Conservation (phyloP, 1,140 invertebrate genomes). For the Drosophila subpulchrella region DNA sequence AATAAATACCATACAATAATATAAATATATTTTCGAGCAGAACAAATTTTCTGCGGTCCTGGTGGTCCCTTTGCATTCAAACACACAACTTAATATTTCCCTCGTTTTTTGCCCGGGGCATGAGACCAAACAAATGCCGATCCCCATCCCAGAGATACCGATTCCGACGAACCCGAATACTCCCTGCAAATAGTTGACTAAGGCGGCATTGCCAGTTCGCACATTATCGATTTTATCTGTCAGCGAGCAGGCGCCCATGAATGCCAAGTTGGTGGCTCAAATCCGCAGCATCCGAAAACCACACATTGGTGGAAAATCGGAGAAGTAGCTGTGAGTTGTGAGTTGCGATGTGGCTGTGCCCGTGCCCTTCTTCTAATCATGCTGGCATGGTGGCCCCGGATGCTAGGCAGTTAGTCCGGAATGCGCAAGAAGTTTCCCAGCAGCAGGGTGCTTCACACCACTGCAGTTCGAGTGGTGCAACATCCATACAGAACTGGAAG, state of each 20-base stretch:
- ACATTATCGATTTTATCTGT: conserved; percentile 82
- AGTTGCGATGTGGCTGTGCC: neutral
- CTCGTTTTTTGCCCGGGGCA: neutral
- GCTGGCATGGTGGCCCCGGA: conserved; percentile 44
- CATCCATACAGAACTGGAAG: conserved; percentile 28
- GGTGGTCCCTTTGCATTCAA: neutral
- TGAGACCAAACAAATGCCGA: conserved; percentile 5
- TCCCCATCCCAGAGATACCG: conserved; percentile 7
- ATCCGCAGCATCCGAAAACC: conserved; percentile 7
- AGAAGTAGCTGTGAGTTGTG: neutral
- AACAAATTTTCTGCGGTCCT: conserved; percentile 12
- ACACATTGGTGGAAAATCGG: neutral
- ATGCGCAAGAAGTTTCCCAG: conserved; percentile 22
- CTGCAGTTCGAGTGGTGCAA: conserved; percentile 1
- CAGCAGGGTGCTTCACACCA: conserved; percentile 19
- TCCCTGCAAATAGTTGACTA: conserved; percentile 21
- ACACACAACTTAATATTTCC: conserved; percentile 15
- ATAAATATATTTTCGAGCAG: neutral
- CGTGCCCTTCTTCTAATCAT: conserved; percentile 60
- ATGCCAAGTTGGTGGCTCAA: conserved; percentile 19
- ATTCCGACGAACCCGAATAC: neutral
- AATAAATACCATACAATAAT: conserved; percentile 10
- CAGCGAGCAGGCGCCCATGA: conserved; percentile 58
- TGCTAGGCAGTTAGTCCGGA: conserved; percentile 48
- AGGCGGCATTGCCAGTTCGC: conserved; percentile 55